Percentiles rank a stretch among this genome's conserved stretches.
Evolutionary conservation across 2,113 vertebrate genomes (phyloP).

Genomic region (Pardalotus punctatus): DNA sequence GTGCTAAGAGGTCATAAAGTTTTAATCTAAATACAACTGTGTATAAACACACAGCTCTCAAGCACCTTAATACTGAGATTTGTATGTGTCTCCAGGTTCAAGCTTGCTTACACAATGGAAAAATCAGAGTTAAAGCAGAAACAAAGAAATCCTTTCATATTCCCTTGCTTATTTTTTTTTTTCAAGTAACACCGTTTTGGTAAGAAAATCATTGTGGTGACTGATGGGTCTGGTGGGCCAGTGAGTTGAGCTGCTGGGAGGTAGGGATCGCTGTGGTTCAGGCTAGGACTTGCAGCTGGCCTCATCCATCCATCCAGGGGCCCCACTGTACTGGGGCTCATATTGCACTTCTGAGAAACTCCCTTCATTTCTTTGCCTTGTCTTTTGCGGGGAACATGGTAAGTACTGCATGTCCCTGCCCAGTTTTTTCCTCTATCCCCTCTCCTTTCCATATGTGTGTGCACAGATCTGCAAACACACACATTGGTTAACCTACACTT

Average conservation of each 20-base stretch:
- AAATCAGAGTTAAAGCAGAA: conserved; percentile 3
- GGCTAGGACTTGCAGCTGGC: neutral
- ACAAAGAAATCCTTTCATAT: neutral
- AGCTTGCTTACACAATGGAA: conserved; percentile 22
- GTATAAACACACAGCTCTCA: conserved; percentile 18
- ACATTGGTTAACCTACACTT: rapidly evolving
- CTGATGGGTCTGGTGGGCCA: neutral
- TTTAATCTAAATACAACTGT: conserved; percentile 52
- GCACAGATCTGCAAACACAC: neutral
- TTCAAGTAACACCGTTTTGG: neutral
- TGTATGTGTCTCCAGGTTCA: neutral
- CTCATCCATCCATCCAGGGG: neutral
- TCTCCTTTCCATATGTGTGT: neutral
- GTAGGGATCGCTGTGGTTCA: neutral
- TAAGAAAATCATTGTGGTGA: neutral
- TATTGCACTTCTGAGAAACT: conserved; percentile 16
- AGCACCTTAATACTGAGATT: conserved; percentile 10
- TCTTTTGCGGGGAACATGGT: neutral
- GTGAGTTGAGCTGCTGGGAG: neutral
- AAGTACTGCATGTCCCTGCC: neutral
- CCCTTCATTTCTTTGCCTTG: neutral
- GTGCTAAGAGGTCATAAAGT: conserved; percentile 42
- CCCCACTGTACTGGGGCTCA: neutral
- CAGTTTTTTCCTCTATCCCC: neutral
- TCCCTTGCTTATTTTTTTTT: neutral